These are phyloP conservation scores for Mongoloraphidia duomilia DNA, from an alignment of 2,888 invertebrate species.

Conservation along the genomic window DNA sequence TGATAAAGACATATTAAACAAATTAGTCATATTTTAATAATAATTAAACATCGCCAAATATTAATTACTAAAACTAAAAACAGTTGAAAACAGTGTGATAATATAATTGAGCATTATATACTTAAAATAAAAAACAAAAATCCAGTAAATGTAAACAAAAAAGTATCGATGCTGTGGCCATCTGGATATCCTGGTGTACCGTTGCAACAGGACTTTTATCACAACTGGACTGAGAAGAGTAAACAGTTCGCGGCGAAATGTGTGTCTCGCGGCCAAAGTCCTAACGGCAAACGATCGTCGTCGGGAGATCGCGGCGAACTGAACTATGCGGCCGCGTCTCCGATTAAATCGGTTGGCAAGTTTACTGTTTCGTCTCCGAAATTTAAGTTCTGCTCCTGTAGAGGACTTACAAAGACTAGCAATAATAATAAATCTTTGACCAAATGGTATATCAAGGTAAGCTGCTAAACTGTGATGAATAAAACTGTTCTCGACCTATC, in stretches of 20 bases:
- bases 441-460: constrained; percentile 63
- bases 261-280: constrained; percentile 17
- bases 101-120: no score
- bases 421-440: constrained; percentile 36
- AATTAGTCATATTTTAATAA: no score
- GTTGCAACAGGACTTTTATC: constrained; percentile 25
- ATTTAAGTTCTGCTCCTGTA: constrained; percentile 27
- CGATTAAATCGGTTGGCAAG: no score
- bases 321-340: no score
- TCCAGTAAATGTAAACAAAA: no score
- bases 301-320: no score
- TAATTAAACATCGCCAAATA: no score
- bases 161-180: neutral
- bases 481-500: no score
- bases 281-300: constrained; percentile 5
- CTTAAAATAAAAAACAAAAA: no score
- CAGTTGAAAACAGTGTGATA: no score
- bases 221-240: constrained; percentile 22
- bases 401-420: constrained; percentile 25
- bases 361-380: constrained; percentile 8
- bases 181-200: constrained; percentile 21
- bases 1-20: no score
- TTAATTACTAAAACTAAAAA: no score
- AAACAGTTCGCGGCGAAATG: constrained; percentile 25
- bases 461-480: constrained; percentile 15